Percentiles rank a stretch among this genome's conserved stretches.
These are phyloP conservation scores for Protosalanx chinensis DNA, from an alignment of 2,797 vertebrate genomes.

Conservation along the genomic window DNA sequence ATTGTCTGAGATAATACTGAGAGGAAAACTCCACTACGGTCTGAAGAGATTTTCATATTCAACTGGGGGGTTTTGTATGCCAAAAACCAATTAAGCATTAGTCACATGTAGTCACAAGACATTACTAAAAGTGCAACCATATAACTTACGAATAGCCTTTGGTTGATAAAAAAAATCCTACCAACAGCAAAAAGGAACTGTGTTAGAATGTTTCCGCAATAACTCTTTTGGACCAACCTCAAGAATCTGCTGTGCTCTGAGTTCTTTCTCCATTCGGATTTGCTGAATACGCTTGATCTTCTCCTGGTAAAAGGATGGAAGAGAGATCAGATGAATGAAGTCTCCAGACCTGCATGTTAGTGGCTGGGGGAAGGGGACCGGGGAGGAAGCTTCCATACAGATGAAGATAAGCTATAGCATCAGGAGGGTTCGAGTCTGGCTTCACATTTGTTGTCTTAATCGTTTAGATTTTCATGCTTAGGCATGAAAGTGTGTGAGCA, in stretches of 20 bases:
- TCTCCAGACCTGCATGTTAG: slow-evolving; percentile 65
- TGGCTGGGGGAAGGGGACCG: slow-evolving; percentile 16
- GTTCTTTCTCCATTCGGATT: slow-evolving; percentile 94
- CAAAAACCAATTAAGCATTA: slow-evolving; percentile 64
- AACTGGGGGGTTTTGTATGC: slow-evolving; percentile 49
- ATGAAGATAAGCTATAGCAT: slow-evolving; percentile 41
- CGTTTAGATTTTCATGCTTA: slow-evolving; percentile 22
- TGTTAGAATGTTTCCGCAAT: slow-evolving; percentile 61
- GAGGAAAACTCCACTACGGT: slow-evolving; percentile 57
- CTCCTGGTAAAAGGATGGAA: slow-evolving; percentile 79
- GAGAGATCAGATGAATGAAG: slow-evolving; percentile 68
- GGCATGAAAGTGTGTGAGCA: too few relatives aligned
- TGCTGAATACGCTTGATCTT: slow-evolving; percentile 97
- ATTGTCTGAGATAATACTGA: slow-evolving; percentile 59
- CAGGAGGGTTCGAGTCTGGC: slow-evolving; percentile 30
- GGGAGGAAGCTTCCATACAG: slow-evolving; percentile 44
- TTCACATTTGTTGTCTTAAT: slow-evolving; percentile 39
- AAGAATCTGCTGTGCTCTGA: slow-evolving; percentile 93
- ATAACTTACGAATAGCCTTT: slow-evolving; percentile 62
- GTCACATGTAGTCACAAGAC: slow-evolving; percentile 53
- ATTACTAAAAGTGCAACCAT: slow-evolving; percentile 53
- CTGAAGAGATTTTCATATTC: slow-evolving; percentile 64
- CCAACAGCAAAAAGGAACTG: slow-evolving; percentile 62
- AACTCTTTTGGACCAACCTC: slow-evolving; percentile 81
- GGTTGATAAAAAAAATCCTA: slow-evolving; percentile 46